Conservation (phyloP, 2,113 vertebrate genomes). For the Rhinoderma darwinii region DNA sequence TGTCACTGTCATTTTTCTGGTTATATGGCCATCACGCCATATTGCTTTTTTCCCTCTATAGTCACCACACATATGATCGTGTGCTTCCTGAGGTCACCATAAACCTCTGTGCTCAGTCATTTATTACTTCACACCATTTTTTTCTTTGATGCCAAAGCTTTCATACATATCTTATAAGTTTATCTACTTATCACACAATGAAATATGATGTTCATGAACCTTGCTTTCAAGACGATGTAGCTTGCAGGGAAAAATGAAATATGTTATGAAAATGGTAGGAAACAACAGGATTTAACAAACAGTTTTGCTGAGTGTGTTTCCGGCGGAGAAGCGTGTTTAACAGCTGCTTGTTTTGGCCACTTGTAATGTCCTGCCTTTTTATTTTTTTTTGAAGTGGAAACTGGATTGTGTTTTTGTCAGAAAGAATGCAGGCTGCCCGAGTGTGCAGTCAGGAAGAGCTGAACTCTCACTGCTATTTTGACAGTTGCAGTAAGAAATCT, state of each 20-base stretch:
- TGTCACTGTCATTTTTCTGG: too few relatives aligned
- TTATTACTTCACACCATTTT: not conserved
- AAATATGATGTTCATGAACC: not conserved
- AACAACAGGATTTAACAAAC: slow-evolving; percentile 79
- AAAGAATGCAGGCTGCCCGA: slow-evolving; percentile 73
- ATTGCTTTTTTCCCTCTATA: not conserved
- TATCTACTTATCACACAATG: not conserved
- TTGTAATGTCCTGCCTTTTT: slow-evolving; percentile 60
- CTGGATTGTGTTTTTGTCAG: slow-evolving; percentile 67
- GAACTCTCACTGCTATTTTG: slow-evolving; percentile 76
- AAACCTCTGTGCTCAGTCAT: not conserved
- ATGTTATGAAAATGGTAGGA: slow-evolving; percentile 75
- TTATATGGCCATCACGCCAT: too few relatives aligned
- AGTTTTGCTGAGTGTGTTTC: slow-evolving; percentile 81
- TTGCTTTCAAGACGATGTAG: not conserved
- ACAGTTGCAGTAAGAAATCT: slow-evolving; percentile 73
- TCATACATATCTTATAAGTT: not conserved
- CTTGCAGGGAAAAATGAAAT: slow-evolving; percentile 24
- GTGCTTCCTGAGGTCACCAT: too few relatives aligned
- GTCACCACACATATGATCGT: not conserved
- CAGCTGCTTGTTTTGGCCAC: slow-evolving; percentile 83
- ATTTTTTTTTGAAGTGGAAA: slow-evolving; percentile 39
- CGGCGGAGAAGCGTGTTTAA: slow-evolving; percentile 79
- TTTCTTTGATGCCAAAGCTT: not conserved
- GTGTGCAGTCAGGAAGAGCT: slow-evolving; percentile 79